Percentiles rank a stretch among this genome's conserved stretches.
These are phyloP conservation scores for Calyptomena viridis DNA, from an alignment of 2,113 vertebrate species.

Conservation along the genomic window DNA sequence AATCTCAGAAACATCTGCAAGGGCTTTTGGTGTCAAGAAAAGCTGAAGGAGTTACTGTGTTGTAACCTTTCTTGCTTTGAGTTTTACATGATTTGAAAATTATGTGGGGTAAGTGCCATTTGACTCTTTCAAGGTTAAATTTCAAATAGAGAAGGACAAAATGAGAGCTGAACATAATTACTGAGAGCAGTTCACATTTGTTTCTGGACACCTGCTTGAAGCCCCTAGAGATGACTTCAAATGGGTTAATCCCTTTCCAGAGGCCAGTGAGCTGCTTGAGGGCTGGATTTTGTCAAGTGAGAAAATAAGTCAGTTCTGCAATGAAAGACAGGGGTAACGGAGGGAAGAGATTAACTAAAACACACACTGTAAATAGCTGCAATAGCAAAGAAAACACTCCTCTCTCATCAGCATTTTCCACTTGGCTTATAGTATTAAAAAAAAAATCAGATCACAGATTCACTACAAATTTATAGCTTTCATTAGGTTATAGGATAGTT, in stretches of 20 bases:
- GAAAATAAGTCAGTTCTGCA: slow-evolving; percentile 10
- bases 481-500: not conserved
- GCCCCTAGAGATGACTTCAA: not conserved
- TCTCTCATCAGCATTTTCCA: not conserved
- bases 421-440: not conserved
- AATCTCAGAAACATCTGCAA: slow-evolving; percentile 1
- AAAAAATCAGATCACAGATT: not conserved
- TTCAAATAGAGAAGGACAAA: slow-evolving; percentile 63
- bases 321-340: not conserved
- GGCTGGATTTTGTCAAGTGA: slow-evolving; percentile 8
- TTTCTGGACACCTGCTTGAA: slow-evolving; percentile 33
- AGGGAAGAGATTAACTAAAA: slow-evolving; percentile 22
- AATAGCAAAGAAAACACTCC: not conserved
- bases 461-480: not conserved
- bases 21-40: not conserved
- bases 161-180: slow-evolving; percentile 62
- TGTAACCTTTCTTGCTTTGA: slow-evolving; percentile 51
- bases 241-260: slow-evolving; percentile 6
- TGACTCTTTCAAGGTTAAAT: slow-evolving; percentile 63
- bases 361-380: slow-evolving; percentile 8
- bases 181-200: slow-evolving; percentile 24
- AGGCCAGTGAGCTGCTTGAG: not conserved
- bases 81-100: slow-evolving; percentile 14
- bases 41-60: not conserved
- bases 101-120: not conserved